These are phyloP conservation scores for Cataglyphis rosenhaueri DNA, from an alignment of 2,888 invertebrate species.

Conservation along the genomic window DNA sequence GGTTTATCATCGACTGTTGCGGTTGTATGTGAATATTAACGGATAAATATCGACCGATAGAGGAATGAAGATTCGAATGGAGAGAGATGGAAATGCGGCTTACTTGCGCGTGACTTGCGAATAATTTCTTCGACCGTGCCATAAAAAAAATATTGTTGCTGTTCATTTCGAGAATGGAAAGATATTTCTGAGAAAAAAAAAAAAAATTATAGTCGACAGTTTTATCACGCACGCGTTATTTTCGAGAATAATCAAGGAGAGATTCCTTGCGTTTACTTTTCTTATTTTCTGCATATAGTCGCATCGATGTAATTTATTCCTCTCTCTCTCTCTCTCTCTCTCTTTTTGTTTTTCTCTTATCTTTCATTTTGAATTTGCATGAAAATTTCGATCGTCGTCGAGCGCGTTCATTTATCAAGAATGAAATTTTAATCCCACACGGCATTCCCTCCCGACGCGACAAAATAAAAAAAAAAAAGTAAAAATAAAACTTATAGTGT, in stretches of 20 bases:
- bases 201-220: slow-evolving; percentile 4
- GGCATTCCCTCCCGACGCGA: background rate
- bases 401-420: slow-evolving; percentile 17
- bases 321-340: background rate
- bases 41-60: slow-evolving; percentile 8
- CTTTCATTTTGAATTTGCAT: slow-evolving; percentile 39
- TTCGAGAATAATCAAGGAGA: background rate
- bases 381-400: slow-evolving; percentile 36
- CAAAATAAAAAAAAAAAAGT: background rate
- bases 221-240: background rate
- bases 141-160: background rate
- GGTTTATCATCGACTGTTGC: slow-evolving; percentile 36
- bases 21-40: slow-evolving; percentile 12
- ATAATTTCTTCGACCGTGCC: background rate
- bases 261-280: background rate
- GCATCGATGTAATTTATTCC: slow-evolving; percentile 6
- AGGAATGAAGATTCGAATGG: slow-evolving; percentile 2
- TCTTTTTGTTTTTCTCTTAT: background rate
- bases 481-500: background rate
- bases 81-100: background rate
- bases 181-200: no score
- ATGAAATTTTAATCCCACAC: slow-evolving; percentile 47
- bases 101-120: background rate
- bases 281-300: background rate
- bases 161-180: background rate